Conservation (phyloP, 1,140 invertebrate genomes). For the Drosophila novamexicana region DNA sequence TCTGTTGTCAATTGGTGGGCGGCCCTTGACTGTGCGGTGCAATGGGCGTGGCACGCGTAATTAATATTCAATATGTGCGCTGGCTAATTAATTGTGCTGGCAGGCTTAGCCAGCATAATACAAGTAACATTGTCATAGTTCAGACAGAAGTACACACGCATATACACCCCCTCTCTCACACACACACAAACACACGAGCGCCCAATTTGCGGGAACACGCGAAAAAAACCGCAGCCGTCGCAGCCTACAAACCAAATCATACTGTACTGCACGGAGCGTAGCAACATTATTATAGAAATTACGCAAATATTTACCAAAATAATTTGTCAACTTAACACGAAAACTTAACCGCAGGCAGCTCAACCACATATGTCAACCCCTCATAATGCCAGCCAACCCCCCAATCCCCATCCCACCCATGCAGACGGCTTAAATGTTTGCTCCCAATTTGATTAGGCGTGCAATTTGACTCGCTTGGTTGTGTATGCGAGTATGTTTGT, state of each 20-base stretch:
- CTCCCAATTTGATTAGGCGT: conserved; percentile 46
- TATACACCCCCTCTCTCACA: background rate
- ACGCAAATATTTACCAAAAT: conserved; percentile 81
- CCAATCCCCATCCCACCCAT: background rate
- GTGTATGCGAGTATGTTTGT: background rate
- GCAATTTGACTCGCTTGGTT: conserved; percentile 27
- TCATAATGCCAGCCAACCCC: background rate
- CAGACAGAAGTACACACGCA: conserved; percentile 4
- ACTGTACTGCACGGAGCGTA: conserved; percentile 28
- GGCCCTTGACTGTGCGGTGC: conserved; percentile 13
- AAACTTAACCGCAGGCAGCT: conserved; percentile 58
- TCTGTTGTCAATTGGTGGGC: conserved; percentile 48
- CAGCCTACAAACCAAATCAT: conserved; percentile 49
- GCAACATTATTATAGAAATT: conserved; percentile 78
- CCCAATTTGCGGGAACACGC: conserved; percentile 45
- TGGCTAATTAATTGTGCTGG: conserved; percentile 72
- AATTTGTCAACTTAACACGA: conserved; percentile 80
- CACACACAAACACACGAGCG: background rate
- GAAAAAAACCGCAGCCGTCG: conserved; percentile 58
- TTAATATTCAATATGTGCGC: conserved; percentile 77
- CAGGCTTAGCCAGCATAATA: conserved; percentile 38
- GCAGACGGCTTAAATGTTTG: conserved; percentile 17
- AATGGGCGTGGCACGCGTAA: conserved; percentile 50
- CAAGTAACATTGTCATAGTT: conserved; percentile 33
- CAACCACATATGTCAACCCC: conserved; percentile 21